phyloP scores from a whole-genome alignment of 1,140 invertebrate genomes.

The Brachionus calyciflorus region DNA sequence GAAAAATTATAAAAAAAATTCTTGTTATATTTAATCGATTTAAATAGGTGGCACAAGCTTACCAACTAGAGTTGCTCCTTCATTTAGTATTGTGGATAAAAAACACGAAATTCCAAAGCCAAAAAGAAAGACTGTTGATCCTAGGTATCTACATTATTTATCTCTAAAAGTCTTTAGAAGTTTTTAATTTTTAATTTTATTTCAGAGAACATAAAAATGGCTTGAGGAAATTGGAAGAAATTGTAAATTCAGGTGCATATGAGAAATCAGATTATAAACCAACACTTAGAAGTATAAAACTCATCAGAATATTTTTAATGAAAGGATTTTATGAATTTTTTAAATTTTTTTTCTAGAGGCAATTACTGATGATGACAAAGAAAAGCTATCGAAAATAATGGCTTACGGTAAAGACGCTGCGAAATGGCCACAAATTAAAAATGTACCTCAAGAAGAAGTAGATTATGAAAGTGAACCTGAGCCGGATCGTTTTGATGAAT shows the following conservation, averaged over 20 bases:
- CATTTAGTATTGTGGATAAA: slow-evolving; percentile 2
- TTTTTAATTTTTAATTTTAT: background rate
- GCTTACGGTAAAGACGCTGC: slow-evolving; percentile 38
- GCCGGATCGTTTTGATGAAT: slow-evolving; percentile 44
- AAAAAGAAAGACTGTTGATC: background rate
- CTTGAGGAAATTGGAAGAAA: slow-evolving; percentile 7
- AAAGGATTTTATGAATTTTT: background rate
- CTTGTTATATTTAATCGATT: background rate
- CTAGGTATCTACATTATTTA: background rate
- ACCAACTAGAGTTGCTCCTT: slow-evolving; percentile 14
- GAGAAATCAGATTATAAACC: slow-evolving; percentile 43
- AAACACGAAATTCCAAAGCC: background rate
- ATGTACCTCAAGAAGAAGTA: background rate
- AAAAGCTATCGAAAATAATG: slow-evolving; percentile 42
- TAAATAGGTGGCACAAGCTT: slow-evolving; percentile 23
- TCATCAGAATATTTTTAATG: background rate
- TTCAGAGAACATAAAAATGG: slow-evolving; percentile 10
- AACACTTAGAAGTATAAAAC: slow-evolving; percentile 23
- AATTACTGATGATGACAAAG: slow-evolving; percentile 45
- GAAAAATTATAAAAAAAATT: background rate
- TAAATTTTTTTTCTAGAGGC: background rate
- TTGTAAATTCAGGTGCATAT: slow-evolving; percentile 45
- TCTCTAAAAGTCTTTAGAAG: background rate
- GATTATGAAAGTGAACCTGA: background rate
- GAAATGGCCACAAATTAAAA: slow-evolving; percentile 3